Conservation (phyloP, 2,888 invertebrate genomes). For the Lasioglossum lativentre region DNA sequence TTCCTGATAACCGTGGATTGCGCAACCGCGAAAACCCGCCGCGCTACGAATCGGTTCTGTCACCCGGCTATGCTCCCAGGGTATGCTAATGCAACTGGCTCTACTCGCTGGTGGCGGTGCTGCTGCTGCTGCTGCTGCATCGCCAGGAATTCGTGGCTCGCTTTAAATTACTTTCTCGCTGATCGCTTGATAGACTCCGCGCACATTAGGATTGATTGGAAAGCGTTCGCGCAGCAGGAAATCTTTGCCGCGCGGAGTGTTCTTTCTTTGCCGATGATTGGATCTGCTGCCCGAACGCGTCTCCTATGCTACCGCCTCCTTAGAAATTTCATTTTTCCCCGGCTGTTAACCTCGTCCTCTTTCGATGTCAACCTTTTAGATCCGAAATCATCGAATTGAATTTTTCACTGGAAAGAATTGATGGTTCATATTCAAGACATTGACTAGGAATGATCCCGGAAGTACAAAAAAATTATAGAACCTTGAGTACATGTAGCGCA, state of each 20-base stretch:
- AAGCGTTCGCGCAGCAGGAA: background rate
- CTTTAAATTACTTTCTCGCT: slow-evolving; percentile 47
- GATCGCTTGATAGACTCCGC: slow-evolving; percentile 25
- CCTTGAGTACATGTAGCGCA: no score
- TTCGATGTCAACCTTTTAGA: background rate
- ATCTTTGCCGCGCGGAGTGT: background rate
- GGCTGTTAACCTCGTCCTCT: background rate
- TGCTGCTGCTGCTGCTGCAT: background rate
- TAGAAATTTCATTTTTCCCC: background rate
- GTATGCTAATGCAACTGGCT: slow-evolving; percentile 37
- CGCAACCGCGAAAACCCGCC: slow-evolving; percentile 26
- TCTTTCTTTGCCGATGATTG: background rate
- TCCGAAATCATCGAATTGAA: no score
- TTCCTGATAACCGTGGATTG: slow-evolving; percentile 42
- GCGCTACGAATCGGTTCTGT: slow-evolving; percentile 7
- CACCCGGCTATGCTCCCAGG: background rate
- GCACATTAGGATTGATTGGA: slow-evolving; percentile 17
- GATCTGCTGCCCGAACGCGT: background rate
- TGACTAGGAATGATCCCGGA: no score
- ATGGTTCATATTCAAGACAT: no score
- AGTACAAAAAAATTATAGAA: no score
- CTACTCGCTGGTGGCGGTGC: background rate
- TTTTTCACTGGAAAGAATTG: no score
- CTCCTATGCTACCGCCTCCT: background rate
- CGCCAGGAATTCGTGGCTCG: slow-evolving; percentile 23